phyloP scores from a whole-genome alignment of 2,797 vertebrate genomes.

The Ceyx erithaca region DNA sequence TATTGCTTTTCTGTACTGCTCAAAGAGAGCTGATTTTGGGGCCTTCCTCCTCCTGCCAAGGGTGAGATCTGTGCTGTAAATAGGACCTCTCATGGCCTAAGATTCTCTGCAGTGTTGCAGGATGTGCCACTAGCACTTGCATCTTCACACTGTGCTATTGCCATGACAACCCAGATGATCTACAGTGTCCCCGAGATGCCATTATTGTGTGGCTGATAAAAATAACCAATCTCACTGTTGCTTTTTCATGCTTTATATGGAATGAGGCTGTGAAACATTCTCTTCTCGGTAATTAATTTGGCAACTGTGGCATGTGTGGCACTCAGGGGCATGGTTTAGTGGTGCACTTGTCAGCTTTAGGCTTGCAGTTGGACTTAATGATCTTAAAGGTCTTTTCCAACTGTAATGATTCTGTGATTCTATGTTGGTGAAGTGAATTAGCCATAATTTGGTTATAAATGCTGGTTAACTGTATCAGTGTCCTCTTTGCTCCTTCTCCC shows the following conservation, averaged over 20 bases:
- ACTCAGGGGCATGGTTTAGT: not conserved
- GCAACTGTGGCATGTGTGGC: not conserved
- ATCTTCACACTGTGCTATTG: not conserved
- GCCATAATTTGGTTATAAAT: not conserved
- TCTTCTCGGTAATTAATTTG: not conserved
- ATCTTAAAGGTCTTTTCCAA: not conserved
- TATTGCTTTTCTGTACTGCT: not conserved
- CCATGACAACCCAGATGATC: not conserved
- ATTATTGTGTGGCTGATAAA: not conserved
- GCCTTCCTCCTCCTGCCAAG: fast-evolving
- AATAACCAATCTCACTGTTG: not conserved
- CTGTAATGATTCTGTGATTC: not conserved
- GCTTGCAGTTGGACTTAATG: not conserved
- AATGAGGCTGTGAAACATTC: not conserved
- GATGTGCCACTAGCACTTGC: not conserved
- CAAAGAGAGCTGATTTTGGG: not conserved
- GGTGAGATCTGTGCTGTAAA: not conserved
- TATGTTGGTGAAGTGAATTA: not conserved
- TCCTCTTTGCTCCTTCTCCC: not conserved
- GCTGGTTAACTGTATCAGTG: not conserved
- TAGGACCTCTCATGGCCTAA: not conserved
- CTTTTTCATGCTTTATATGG: not conserved
- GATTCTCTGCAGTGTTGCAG: not conserved
- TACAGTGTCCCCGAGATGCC: not conserved
- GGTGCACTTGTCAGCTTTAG: not conserved